Conservation (phyloP, 2,113 vertebrate species). For the Sinocyclocheilus grahami region DNA sequence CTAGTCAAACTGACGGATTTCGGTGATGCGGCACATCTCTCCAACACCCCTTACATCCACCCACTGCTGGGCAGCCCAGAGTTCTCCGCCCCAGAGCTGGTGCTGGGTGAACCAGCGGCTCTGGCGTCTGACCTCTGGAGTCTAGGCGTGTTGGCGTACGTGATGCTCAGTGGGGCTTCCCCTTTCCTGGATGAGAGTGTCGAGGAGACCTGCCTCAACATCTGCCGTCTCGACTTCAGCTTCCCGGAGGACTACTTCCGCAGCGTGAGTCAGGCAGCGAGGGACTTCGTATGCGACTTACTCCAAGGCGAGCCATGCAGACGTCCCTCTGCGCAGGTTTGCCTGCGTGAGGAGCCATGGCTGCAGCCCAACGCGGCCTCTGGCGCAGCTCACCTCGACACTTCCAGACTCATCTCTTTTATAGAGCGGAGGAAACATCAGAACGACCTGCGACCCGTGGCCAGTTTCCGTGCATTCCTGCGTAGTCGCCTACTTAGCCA, state of each 20-base stretch:
- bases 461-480: conserved; percentile 89
- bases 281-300: conserved; percentile 89
- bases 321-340: conserved; percentile 85
- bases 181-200: conserved; percentile 97
- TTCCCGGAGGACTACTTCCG: conserved; percentile 96
- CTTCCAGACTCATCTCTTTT: conserved; percentile 91
- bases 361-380: conserved; percentile 73
- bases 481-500: conserved; percentile 82
- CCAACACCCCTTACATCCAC: conserved; percentile 86
- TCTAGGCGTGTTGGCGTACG: conserved; percentile 92
- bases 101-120: conserved; percentile 90
- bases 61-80: conserved; percentile 94
- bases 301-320: conserved; percentile 84
- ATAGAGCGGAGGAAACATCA: conserved; percentile 97
- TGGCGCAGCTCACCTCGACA: conserved; percentile 79
- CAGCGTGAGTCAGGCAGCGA: conserved; percentile 89
- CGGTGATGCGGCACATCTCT: conserved; percentile 90
- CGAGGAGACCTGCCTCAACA: conserved; percentile 98
- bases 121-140: conserved; percentile 95
- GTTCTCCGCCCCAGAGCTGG: conserved; percentile 94
- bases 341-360: conserved; percentile 89
- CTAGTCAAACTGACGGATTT: conserved; percentile 90
- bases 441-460: conserved; percentile 90
- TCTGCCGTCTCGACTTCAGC: conserved; percentile 97
- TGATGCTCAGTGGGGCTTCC: conserved; percentile 96